Evolutionary conservation across 2,888 invertebrate species (phyloP), one percentile per base, ranked within the genome.

Genomic region (Caenorhabditis wallacei): DNA sequence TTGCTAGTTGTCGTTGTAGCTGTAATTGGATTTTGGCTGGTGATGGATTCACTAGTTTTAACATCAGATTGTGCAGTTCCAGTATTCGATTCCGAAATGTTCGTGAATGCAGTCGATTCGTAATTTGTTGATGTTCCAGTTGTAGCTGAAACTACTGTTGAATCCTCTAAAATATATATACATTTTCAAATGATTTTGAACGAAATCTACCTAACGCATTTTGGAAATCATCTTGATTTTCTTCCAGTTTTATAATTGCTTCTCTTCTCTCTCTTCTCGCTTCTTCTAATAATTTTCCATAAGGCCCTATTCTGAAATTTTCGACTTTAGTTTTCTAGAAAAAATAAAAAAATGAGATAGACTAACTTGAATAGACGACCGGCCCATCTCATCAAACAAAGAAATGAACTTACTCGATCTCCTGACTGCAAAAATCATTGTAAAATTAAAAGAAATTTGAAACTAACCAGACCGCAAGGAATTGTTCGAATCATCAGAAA

Each of bases 301-400:
- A 82, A 3, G 82, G 79, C 18, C 82, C 82, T n/a, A 82, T 64
- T 53, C 82, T 76, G 59, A 51, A 64, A 48, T n/a, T n/a, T n/a
- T 13, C n/a, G 40, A 40, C n/a, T n/a, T n/a, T n/a, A n/a, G n/a
- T n/a, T n/a, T n/a, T 56, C 16, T 35, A 7, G 20, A 8, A 20
- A 2, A 7, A 37, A 51, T 48, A 30, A 26, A 26, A n/a, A 2
- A 24, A 5, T 35, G 40, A 18, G 18, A 5, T 18, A 3, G 10
- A 18, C 37, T 11, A 11, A 80, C 80, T 61, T 74, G 46, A 82
- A 70, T 1, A 82, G 5, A 7, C 79, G 26, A 1, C 82, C 82
- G 16, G 46, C 59, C 82, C 82, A 82, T 63, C 79, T 43, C 53
- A 74, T 75, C 13, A 79, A 18, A 59, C 79, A 79, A 1, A 82